Evolutionary conservation across 2,888 invertebrate species (phyloP).

Genomic region (Exephanes ischioxanthus): DNA sequence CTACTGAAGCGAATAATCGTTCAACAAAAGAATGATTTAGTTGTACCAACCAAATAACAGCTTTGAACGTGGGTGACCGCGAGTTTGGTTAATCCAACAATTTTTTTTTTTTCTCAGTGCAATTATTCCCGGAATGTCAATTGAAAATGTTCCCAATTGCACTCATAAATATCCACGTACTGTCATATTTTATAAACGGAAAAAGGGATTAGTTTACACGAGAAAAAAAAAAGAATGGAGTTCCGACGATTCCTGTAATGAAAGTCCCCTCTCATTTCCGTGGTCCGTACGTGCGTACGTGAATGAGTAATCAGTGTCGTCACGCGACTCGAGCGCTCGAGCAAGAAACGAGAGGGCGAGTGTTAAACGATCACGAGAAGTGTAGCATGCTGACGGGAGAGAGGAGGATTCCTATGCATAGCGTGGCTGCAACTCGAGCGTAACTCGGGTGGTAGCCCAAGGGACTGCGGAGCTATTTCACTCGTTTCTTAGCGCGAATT

Average conservation of each 20-base stretch:
- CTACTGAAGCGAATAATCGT: no score
- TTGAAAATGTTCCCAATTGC: background rate
- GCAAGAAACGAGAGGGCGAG: constrained; percentile 63
- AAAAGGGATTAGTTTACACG: background rate
- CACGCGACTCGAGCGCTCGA: constrained; percentile 61
- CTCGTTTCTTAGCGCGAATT: background rate
- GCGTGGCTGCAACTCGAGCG: background rate
- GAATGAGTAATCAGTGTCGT: constrained; percentile 68
- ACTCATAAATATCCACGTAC: background rate
- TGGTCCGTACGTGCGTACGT: constrained; percentile 32
- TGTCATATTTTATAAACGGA: background rate
- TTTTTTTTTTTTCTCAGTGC: no score
- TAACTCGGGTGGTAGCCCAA: background rate
- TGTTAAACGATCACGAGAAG: constrained; percentile 65
- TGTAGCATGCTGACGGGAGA: constrained; percentile 50
- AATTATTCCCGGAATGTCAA: background rate
- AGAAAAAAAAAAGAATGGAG: constrained; percentile 19
- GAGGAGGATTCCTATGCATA: constrained; percentile 23
- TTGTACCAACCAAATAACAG: no score
- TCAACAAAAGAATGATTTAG: no score
- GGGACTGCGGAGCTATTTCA: constrained; percentile 6
- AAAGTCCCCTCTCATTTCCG: constrained; percentile 54
- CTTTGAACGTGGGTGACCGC: no score
- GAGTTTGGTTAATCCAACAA: no score
- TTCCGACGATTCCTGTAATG: constrained; percentile 54